Percentiles rank a stretch among this genome's conserved stretches.
Conservation (phyloP, 2,113 vertebrate genomes). For the Mirza zaza region DNA sequence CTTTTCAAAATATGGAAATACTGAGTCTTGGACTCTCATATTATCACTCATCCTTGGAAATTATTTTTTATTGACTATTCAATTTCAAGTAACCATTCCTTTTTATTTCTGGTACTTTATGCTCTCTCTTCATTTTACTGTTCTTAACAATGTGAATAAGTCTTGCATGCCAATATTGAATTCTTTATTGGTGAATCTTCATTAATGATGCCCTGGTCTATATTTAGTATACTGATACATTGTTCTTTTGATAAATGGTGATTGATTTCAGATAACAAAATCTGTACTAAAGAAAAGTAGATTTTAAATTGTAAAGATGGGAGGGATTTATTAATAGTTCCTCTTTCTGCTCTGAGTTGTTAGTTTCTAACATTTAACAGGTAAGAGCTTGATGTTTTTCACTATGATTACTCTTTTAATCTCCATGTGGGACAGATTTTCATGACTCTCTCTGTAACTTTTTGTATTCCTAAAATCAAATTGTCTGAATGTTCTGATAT, state of each 20-base stretch:
- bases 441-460: conserved; percentile 49
- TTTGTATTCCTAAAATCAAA: conserved; percentile 68
- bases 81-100: background rate
- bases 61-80: background rate
- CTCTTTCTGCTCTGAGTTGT: background rate
- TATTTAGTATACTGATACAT: background rate
- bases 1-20: background rate
- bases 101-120: background rate
- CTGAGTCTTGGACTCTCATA: background rate
- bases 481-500: conserved; percentile 54
- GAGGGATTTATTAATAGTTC: conserved; percentile 28
- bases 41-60: background rate
- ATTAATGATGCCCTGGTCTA: background rate
- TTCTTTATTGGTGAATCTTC: background rate
- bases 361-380: conserved; percentile 51
- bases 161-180: background rate
- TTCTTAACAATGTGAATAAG: background rate
- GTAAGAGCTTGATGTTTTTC: conserved; percentile 52
- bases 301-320: conserved; percentile 4
- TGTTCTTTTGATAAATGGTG: conserved; percentile 35
- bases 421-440: conserved; percentile 69
- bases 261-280: conserved; percentile 26
- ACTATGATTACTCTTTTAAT: conserved; percentile 65
- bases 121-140: background rate
- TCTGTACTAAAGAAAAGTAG: background rate